Conservation (phyloP, 2,888 invertebrate species). For the Eustalomyia histrio region DNA sequence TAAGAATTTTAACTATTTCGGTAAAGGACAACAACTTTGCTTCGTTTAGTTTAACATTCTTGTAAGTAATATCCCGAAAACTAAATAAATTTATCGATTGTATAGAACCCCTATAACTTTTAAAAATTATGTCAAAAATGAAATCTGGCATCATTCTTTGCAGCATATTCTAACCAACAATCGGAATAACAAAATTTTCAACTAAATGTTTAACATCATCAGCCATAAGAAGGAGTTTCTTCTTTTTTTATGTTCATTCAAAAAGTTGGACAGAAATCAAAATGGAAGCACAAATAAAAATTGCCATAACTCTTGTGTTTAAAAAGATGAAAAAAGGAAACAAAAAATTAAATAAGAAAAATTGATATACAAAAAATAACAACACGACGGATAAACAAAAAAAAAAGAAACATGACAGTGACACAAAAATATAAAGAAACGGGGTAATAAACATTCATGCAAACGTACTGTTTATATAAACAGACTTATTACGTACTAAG, state of each 20-base stretch:
- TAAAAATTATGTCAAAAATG: too few relatives aligned
- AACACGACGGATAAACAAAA: constrained; percentile 5
- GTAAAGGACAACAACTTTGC: too few relatives aligned
- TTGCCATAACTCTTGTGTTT: constrained; percentile 44
- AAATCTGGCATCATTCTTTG: too few relatives aligned
- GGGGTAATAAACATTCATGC: not conserved
- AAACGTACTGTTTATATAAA: not conserved
- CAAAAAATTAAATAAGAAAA: constrained; percentile 42
- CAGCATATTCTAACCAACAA: not conserved
- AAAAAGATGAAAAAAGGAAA: constrained; percentile 11
- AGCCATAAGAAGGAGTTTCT: constrained; percentile 28
- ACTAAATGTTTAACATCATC: constrained; percentile 22
- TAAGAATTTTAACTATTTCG: too few relatives aligned
- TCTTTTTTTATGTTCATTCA: constrained; percentile 14
- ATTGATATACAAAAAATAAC: constrained; percentile 51
- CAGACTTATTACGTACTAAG: not conserved
- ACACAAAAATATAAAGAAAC: constrained; percentile 34
- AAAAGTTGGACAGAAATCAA: constrained; percentile 53
- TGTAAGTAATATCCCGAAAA: too few relatives aligned
- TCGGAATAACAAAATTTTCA: not conserved
- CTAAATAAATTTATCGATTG: too few relatives aligned
- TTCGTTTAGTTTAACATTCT: too few relatives aligned
- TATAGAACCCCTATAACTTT: too few relatives aligned
- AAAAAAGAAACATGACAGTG: constrained; percentile 45
- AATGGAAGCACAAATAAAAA: constrained; percentile 53